Evolutionary conservation across 2,797 vertebrate species (phyloP).

Genomic region (Oreortyx pictus): DNA sequence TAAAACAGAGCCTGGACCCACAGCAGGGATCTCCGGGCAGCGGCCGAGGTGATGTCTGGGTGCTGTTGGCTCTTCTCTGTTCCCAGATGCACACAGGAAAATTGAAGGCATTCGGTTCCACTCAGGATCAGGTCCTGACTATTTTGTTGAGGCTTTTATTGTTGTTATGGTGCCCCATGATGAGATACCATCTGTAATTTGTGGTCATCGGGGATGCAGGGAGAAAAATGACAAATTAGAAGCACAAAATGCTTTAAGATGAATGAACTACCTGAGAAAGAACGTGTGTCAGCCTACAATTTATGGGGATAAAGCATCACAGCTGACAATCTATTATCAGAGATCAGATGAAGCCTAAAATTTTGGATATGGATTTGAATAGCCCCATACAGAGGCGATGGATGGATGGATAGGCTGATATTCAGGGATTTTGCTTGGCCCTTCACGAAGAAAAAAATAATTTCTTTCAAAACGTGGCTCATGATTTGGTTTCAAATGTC

Average conservation of each 20-base stretch:
- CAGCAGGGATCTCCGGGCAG: not conserved
- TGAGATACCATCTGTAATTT: conserved; percentile 69
- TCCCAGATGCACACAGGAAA: not conserved
- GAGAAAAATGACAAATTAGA: conserved; percentile 71
- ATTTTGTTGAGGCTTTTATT: conserved; percentile 34
- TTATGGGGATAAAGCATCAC: conserved; percentile 63
- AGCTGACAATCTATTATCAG: conserved; percentile 72
- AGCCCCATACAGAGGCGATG: conserved; percentile 40
- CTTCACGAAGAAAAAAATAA: not conserved
- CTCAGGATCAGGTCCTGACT: not conserved
- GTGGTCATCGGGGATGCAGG: conserved; percentile 48
- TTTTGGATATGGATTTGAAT: conserved; percentile 72
- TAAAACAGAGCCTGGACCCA: not conserved
- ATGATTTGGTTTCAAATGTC: conserved; percentile 63
- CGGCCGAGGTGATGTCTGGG: not conserved
- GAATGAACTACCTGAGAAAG: conserved; percentile 67
- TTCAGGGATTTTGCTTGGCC: conserved; percentile 48
- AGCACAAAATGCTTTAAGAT: conserved; percentile 52
- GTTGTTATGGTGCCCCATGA: conserved; percentile 42
- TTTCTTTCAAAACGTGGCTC: conserved; percentile 50
- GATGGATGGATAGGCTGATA: conserved; percentile 44
- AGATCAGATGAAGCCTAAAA: conserved; percentile 70
- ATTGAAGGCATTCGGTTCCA: not conserved
- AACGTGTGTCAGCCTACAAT: conserved; percentile 67
- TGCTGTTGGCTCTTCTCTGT: not conserved